phyloP scores from a whole-genome alignment of 2,113 vertebrate genomes.

The Elephas maximus region DNA sequence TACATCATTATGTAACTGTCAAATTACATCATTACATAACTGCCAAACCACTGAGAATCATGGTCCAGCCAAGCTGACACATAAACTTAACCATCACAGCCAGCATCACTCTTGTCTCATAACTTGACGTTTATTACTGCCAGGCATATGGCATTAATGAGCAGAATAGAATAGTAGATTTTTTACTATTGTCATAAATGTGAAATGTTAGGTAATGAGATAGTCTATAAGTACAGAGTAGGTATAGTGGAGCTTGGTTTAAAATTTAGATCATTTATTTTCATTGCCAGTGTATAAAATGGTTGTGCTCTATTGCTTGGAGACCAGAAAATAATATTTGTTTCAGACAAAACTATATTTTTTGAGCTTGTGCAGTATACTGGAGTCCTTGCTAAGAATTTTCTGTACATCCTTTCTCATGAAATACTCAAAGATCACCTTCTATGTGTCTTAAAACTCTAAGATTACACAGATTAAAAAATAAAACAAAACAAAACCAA shows the following conservation, averaged over 20 bases:
- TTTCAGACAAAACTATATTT: background rate
- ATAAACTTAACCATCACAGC: too few species aligned
- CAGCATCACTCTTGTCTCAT: too few species aligned
- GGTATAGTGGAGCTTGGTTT: background rate
- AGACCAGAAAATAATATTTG: background rate
- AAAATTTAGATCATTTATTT: background rate
- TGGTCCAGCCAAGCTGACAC: too few species aligned
- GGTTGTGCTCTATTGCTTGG: background rate
- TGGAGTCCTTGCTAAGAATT: background rate
- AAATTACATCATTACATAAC: too few species aligned
- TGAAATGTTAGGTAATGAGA: too few species aligned
- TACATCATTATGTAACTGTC: too few species aligned
- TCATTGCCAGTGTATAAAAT: background rate
- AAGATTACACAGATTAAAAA: background rate
- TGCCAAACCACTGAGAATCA: too few species aligned
- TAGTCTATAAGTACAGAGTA: too few species aligned
- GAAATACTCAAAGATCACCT: background rate
- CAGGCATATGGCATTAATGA: too few species aligned
- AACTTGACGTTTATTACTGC: too few species aligned
- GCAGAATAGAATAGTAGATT: too few species aligned
- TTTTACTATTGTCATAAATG: too few species aligned
- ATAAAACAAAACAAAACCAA: background rate
- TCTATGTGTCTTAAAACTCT: background rate
- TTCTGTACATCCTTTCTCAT: background rate
- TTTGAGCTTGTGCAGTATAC: background rate